Evolutionary conservation across 2,888 invertebrate genomes (phyloP).

Genomic region (Terebella lapidaria): DNA sequence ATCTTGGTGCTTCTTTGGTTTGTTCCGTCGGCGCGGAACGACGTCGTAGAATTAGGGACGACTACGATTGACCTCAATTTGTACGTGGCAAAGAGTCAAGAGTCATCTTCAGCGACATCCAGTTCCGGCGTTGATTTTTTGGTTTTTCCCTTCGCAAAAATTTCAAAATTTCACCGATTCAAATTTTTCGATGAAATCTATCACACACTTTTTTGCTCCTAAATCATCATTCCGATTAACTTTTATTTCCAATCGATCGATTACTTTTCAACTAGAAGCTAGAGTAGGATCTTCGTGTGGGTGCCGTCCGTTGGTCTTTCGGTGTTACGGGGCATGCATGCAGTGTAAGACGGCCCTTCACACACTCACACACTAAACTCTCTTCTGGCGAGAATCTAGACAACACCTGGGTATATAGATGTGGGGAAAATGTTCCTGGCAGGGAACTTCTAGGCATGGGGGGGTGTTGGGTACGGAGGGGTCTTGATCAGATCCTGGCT

Average conservation of each 20-base stretch:
- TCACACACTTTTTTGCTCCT: too few relatives aligned
- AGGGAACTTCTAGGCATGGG: neutral
- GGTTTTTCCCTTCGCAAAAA: too few relatives aligned
- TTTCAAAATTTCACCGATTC: too few relatives aligned
- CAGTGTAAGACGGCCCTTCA: neutral
- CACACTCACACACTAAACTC: constrained; percentile 5
- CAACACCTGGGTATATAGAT: neutral
- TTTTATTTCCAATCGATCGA: too few relatives aligned
- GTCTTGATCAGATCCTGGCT: too few relatives aligned
- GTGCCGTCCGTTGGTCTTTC: neutral
- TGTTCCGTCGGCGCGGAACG: too few relatives aligned
- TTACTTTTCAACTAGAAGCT: neutral
- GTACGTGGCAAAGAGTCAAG: too few relatives aligned
- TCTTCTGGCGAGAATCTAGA: neutral
- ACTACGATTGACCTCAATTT: neutral
- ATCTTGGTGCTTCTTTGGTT: too few relatives aligned
- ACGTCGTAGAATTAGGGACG: too few relatives aligned
- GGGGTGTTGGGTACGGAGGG: neutral
- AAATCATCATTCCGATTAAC: too few relatives aligned
- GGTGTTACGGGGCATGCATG: neutral
- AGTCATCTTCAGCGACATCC: neutral
- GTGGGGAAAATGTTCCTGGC: neutral
- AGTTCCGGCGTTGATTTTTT: too few relatives aligned
- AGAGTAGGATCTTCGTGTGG: neutral
- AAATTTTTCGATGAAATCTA: too few relatives aligned